Evolutionary conservation across 2,797 vertebrate species (phyloP), one percentile per base, ranked within the genome.

Genomic region (Streptopelia turtur): DNA sequence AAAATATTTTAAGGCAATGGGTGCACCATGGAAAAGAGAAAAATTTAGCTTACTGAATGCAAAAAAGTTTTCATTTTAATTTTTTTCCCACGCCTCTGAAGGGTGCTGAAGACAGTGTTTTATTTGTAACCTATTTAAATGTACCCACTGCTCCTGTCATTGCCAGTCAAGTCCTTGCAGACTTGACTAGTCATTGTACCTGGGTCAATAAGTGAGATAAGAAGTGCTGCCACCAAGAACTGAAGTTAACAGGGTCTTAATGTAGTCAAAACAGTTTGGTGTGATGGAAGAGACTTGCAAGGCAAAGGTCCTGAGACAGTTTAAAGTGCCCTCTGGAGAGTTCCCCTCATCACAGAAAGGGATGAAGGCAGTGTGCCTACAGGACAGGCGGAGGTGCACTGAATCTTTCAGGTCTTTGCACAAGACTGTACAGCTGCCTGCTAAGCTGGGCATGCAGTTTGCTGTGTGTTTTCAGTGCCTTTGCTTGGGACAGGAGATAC

Each of bases 341-440:
- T 7, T 35, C 8, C 16, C 23, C 23, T 33, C 1, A 2, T 11
- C 57, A 37, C 31, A 10, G 27, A 20, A 33, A 22, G 28, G 10
- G 25, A 2, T 8, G 53, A 16, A 41, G 57, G 5, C 70, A 27
- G 11, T 0, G 0, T 30, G 56, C 23, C 69, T n/a, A 6, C 25
- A 12, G 35, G 35, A 35, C 33, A 43, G 28, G 25, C 37, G 71
- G 49, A 20, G 14, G 30, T 50, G n/a, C 39, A 12, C 24, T 4
- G 70, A 45, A 16, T 30, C 57, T 68, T 31, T 10, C 53, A 22
- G 27, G 37, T 37, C 43, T 63, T 47, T 56, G 49, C 43, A 20
- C 35, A 68, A 16, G 14, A 11, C 53, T 13, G 18, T 6, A 41
- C 22, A 22, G 33, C 59, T 60, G 22, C 64, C 83, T 56, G 53